Percentiles rank a stretch among this genome's conserved stretches.
Conservation (phyloP, 2,113 vertebrate genomes). For the Orientallactaga bullata region DNA sequence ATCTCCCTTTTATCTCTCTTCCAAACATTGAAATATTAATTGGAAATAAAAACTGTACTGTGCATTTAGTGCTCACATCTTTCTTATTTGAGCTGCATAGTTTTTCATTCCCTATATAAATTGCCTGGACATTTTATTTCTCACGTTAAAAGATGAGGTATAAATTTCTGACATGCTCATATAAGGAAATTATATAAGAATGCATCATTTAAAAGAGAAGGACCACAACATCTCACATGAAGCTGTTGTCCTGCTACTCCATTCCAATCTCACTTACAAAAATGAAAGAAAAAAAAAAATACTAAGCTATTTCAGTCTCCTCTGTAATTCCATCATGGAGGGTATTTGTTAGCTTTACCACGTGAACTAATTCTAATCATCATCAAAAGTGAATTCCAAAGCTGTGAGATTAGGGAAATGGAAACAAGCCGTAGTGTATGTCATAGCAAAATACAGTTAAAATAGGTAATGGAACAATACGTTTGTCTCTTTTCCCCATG, state of each 20-base stretch:
- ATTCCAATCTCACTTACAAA: too few relatives aligned
- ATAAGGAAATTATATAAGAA: conserved; percentile 12
- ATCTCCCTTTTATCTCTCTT: conserved; percentile 55
- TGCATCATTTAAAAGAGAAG: conserved; percentile 28
- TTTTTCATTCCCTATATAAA: conserved; percentile 39
- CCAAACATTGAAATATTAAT: conserved; percentile 47
- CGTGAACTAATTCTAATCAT: conserved; percentile 5
- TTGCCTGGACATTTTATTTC: conserved; percentile 40
- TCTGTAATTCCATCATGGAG: not conserved
- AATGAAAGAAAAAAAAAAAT: too few relatives aligned
- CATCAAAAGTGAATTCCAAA: not conserved
- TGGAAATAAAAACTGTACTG: not conserved
- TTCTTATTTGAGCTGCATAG: not conserved
- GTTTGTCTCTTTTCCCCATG: not conserved
- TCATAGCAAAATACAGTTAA: conserved; percentile 11
- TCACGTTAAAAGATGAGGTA: not conserved
- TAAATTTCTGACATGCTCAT: conserved; percentile 36
- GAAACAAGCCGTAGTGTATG: not conserved
- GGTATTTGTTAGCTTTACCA: conserved; percentile 33
- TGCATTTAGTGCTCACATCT: not conserved
- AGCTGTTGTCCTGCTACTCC: not conserved
- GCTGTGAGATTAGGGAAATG: conserved; percentile 26
- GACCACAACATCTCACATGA: not conserved
- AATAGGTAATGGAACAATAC: not conserved
- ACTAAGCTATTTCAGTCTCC: not conserved